Evolutionary conservation across 2,888 invertebrate species (phyloP).

Genomic region (Epirrhoe tristata): DNA sequence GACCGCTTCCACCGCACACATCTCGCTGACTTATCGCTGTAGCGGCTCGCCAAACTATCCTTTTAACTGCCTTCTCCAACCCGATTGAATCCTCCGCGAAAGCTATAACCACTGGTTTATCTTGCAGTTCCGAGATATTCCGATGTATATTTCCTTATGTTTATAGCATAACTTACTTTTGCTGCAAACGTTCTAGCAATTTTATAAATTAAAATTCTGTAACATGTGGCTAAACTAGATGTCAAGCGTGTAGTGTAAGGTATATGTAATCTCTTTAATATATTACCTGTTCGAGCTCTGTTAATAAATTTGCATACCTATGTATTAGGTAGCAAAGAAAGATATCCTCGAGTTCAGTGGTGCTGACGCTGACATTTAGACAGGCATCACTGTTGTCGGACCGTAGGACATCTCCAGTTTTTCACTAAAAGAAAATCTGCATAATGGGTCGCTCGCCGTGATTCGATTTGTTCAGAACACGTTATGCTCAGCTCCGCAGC

Average conservation of each 20-base stretch:
- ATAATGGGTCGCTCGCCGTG: conserved; percentile 74
- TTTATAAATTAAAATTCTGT: neutral
- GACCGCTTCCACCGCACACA: conserved; percentile 55
- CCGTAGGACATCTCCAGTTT: conserved; percentile 61
- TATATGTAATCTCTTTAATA: neutral
- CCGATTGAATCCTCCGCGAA: conserved; percentile 45
- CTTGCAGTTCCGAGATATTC: conserved; percentile 26
- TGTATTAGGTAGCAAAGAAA: neutral
- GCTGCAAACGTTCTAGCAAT: neutral
- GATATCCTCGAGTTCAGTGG: conserved; percentile 5
- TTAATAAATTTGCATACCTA: neutral
- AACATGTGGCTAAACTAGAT: neutral
- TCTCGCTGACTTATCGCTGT: conserved; percentile 66
- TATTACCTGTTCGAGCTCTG: conserved; percentile 3
- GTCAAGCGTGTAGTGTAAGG: neutral
- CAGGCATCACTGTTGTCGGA: conserved; percentile 42
- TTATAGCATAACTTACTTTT: conserved; percentile 5
- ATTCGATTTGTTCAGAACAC: conserved; percentile 77
- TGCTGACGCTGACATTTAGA: conserved; percentile 25
- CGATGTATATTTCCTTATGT: too few relatives aligned
- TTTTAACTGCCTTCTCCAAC: conserved; percentile 58
- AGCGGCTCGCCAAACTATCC: conserved; percentile 58
- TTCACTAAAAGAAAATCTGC: conserved; percentile 81
- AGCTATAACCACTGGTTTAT: conserved; percentile 42
- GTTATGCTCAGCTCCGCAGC: conserved; percentile 58